Percentiles rank a stretch among this genome's conserved stretches.
Conservation (phyloP, 2,888 invertebrate species). For the Drosophila peninsularis region DNA sequence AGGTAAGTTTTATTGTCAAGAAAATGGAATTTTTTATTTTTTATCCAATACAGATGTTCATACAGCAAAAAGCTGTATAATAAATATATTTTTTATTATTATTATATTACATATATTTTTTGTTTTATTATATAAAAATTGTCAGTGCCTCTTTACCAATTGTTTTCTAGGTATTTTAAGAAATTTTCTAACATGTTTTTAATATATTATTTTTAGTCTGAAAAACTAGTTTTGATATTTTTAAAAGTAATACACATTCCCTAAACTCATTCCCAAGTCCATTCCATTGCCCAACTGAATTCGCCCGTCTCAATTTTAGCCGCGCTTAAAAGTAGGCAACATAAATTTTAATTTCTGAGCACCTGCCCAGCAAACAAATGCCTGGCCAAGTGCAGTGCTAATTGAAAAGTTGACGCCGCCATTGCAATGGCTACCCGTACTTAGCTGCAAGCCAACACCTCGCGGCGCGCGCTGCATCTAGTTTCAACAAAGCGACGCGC, state of each 20-base stretch:
- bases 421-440: constrained; percentile 2
- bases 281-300: background rate
- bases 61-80: too few relatives aligned
- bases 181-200: too few relatives aligned
- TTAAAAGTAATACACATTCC: background rate
- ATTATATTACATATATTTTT: too few relatives aligned
- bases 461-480: constrained; percentile 28
- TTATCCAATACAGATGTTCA: too few relatives aligned
- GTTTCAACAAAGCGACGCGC: constrained; percentile 63
- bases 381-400: constrained; percentile 30
- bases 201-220: too few relatives aligned
- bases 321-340: constrained; percentile 29
- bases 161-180: too few relatives aligned
- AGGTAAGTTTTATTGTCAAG: background rate
- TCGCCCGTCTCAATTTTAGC: background rate
- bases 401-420: constrained; percentile 57
- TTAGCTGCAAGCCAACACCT: background rate
- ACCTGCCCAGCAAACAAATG: constrained; percentile 7
- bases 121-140: too few relatives aligned
- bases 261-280: too few relatives aligned
- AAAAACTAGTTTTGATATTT: too few relatives aligned
- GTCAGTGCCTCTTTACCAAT: too few relatives aligned
- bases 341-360: constrained; percentile 1
- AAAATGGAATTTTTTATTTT: background rate
- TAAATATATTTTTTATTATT: too few relatives aligned